A percentile compares a stretch with the other conserved stretches of the same genome.
Conservation (phyloP, 2,888 invertebrate species). For the Cheilosia vernalis region DNA sequence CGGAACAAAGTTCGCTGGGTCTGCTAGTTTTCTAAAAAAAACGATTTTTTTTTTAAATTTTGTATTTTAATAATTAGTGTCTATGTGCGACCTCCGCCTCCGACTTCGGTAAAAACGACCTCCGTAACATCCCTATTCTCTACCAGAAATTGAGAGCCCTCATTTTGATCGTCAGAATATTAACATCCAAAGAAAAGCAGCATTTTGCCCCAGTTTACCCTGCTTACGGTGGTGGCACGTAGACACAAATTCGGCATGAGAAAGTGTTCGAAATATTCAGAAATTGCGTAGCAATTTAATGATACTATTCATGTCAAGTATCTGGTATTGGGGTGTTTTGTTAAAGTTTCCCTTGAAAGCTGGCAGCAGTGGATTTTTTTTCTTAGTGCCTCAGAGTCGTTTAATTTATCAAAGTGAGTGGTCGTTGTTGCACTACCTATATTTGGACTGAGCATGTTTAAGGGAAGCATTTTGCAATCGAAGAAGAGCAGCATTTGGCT, state of each 20-base stretch:
- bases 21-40: too few species aligned
- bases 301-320: constrained; percentile 12
- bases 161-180: too few species aligned
- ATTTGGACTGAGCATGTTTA: not conserved
- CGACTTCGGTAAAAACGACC: too few species aligned
- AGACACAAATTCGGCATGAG: constrained; percentile 12
- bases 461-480: constrained; percentile 34
- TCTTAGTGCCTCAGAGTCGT: not conserved
- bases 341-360: not conserved
- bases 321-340: not conserved
- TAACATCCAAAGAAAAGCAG: too few species aligned
- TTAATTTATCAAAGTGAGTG: constrained; percentile 5
- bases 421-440: not conserved
- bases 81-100: too few species aligned
- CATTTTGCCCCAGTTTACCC: too few species aligned
- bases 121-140: too few species aligned
- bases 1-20: too few species aligned
- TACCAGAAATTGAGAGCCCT: too few species aligned
- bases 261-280: constrained; percentile 9
- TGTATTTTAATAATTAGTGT: too few species aligned
- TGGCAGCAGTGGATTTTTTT: not conserved
- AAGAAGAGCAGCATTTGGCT: constrained; percentile 51
- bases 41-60: too few species aligned
- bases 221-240: too few species aligned
- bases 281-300: constrained; percentile 22